Conservation (phyloP, 2,113 vertebrate species). For the Casuarius casuarius region DNA sequence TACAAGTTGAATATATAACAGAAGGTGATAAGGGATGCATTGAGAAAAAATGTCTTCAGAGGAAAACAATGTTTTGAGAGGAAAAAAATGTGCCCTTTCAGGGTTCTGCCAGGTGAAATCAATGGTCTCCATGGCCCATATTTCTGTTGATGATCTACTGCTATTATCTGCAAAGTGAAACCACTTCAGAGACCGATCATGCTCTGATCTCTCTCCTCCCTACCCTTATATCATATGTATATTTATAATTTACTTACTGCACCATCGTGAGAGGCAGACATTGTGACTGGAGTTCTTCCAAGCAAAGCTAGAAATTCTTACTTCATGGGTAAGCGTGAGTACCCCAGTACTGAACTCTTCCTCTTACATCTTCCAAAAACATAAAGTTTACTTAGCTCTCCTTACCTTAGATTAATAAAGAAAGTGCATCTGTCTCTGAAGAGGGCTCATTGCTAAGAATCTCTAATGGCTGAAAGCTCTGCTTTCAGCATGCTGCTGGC, state of each 20-base stretch:
- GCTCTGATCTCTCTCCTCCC: not conserved
- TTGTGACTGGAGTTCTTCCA: not conserved
- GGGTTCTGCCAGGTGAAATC: not conserved
- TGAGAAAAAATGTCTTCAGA: not conserved
- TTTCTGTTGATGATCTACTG: not conserved
- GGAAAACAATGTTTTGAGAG: not conserved
- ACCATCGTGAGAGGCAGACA: not conserved
- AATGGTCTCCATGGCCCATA: not conserved
- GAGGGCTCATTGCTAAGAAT: not conserved
- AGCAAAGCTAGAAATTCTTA: not conserved
- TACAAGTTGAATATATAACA: not conserved
- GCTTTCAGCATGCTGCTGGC: too few relatives aligned
- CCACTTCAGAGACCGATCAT: not conserved
- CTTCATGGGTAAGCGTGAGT: not conserved
- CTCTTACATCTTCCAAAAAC: not conserved
- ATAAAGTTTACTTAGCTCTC: not conserved
- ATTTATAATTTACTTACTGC: not conserved
- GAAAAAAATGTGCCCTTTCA: not conserved
- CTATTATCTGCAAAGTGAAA: not conserved
- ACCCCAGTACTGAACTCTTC: not conserved
- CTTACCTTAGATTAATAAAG: not conserved
- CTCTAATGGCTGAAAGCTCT: not conserved
- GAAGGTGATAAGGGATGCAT: not conserved
- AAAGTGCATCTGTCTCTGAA: not conserved
- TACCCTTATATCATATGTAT: fast-evolving